phyloP scores from a whole-genome alignment of 2,113 vertebrate genomes.

The Xerus inauris region DNA sequence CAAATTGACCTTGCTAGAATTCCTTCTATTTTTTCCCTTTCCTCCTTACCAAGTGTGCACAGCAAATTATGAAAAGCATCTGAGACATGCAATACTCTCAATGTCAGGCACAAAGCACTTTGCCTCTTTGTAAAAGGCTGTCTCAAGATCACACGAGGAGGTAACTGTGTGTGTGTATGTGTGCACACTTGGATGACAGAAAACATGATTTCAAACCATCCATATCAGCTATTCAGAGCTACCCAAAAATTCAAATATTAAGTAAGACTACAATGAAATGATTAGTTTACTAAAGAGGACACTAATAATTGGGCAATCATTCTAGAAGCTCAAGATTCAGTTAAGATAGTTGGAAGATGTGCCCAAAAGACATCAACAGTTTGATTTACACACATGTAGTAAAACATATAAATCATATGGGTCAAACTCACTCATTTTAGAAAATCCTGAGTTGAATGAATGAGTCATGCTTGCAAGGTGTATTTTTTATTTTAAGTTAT shows the following conservation, averaged over 20 bases:
- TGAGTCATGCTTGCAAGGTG: conserved; percentile 73
- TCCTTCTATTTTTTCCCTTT: not conserved
- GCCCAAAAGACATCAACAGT: conserved; percentile 52
- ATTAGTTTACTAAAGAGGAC: not conserved
- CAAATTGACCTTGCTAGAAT: not conserved
- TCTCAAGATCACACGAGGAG: not conserved
- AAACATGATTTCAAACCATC: not conserved
- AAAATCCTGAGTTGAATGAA: conserved; percentile 73
- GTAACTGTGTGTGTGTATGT: fast-evolving
- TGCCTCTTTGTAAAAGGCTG: not conserved
- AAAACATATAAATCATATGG: conserved; percentile 1
- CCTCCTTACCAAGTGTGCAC: not conserved
- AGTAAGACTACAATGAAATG: not conserved
- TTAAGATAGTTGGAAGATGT: conserved; percentile 29
- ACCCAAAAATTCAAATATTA: not conserved
- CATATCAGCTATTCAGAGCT: not conserved
- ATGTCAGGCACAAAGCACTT: not conserved
- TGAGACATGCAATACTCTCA: not conserved
- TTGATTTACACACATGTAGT: conserved; percentile 20
- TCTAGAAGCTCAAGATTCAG: not conserved
- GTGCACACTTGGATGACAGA: not conserved
- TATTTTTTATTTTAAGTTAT: conserved; percentile 82
- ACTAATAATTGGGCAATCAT: not conserved
- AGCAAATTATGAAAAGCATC: not conserved
- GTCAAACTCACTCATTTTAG: conserved; percentile 68